Evolutionary conservation across 2,113 vertebrate species (phyloP), one percentile per base, ranked within the genome.

Genomic region (Progne subis): DNA sequence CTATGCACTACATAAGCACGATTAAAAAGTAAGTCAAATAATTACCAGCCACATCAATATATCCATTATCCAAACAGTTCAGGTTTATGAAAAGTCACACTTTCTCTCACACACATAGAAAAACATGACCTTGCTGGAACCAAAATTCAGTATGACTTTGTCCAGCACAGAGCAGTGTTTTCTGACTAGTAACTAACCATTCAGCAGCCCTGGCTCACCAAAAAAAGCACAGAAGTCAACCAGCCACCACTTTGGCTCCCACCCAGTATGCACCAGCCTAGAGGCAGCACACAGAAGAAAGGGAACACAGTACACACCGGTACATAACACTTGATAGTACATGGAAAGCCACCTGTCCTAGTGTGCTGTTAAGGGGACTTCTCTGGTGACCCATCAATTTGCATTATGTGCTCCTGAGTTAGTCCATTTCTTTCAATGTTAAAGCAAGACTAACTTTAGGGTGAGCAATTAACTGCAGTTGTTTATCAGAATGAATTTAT

Each of bases 251-350:
- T 64, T 21, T 63, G n/a, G 24, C 47, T 59, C 18, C 50, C 31
- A 70, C 18, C 19, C 52, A 56, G 25, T 9, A 55, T 1, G 4
- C 7, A 47, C 11, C 43, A 67, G 46, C 32, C 56, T 34, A 59
- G 59, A 14, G 3, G 37, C 29, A 72, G 34, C 64, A 70, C 13
- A 34, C 12, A 24, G 8, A 59, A 49, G 5, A 59, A 68, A 57
- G 7, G 12, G 18, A 78, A 82, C 18, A 46, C 11, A 28, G 53
- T 0, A 85, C 17, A 57, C 8, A 49, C 2, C 3, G 3, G n/a
- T 8, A 12, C n/a, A 0, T 3, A 82, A 56, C 26, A 59, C 31
- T 2, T 60, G 12, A 61, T 6, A 86, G 46, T 4, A 31, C 4
- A 56, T 2, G 5, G 39, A n/a, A 85, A 94, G 24, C 24, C 63